Evolutionary conservation across 2,888 invertebrate genomes (phyloP), one percentile per base, ranked within the genome.

Genomic region (Apamea epomidion): DNA sequence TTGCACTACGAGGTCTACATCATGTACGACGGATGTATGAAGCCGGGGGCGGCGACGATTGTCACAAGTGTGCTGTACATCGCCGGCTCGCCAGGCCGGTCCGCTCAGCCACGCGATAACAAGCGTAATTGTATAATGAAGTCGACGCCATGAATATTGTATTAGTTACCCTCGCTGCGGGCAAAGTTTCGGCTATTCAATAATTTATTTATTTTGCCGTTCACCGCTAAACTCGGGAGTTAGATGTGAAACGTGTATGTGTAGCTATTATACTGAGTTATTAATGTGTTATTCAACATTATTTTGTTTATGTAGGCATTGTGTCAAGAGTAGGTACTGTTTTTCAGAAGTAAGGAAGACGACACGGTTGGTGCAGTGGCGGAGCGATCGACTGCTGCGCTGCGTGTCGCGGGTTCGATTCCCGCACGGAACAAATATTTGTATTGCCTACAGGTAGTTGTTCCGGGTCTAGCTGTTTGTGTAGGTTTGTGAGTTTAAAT

Each of bases 41-140:
- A 68, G 54, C 80, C 64, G 48, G 25, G 12, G 74, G 72, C 48
- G 25, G 16, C 62, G 67, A 85, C 64, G 60, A 75, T 79, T 82
- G 85, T 85, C 65, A 82, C 86, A 75, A 70, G 74, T 77, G 65
- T 76, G 62, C 29, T 60, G 62, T 85, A 77, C 88, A 85, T 77
- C 85, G 72, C 82, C 42, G 65, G 77, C 48, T 68, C 16, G 29
- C 58, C 45, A 60, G 62, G 67, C 51, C 10, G 37, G 65, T 65
- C 14, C 60, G 74, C 80, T 74, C 68, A 74, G 78, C 32, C 45
- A 70, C 67, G 73, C 79, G 76, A 78, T 86, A 87, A 87, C 85
- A 88, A 76, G 76, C 79, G 89, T 87, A 89, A 90, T 90, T 90
- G 90, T 84, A 84, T 89, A 87, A 89, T 87, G 89, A 90, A 89